These are phyloP conservation scores for Drosophila saltans DNA, from an alignment of 1,140 invertebrate species.

Conservation along the genomic window DNA sequence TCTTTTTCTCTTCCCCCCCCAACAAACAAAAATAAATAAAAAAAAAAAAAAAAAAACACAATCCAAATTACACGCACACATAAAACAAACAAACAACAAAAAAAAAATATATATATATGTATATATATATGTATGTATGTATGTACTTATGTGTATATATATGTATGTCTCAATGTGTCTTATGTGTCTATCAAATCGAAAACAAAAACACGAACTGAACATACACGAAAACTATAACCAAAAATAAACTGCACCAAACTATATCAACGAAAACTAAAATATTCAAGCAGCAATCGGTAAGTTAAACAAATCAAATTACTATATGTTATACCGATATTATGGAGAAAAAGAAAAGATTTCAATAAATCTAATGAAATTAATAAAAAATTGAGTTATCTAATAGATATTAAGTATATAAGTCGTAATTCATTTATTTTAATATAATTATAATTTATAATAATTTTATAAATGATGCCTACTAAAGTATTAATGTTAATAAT, in stretches of 20 bases:
- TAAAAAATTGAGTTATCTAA: too few species aligned
- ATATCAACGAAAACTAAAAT: slow-evolving; percentile 15
- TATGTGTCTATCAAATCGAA: slow-evolving; percentile 33
- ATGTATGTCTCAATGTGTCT: slow-evolving; percentile 54
- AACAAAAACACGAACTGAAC: not conserved
- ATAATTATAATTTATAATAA: too few species aligned
- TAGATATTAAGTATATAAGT: too few species aligned
- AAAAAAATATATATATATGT: slow-evolving; percentile 51
- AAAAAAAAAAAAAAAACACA: slow-evolving; percentile 33
- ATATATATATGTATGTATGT: slow-evolving; percentile 57
- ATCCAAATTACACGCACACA: slow-evolving; percentile 25
- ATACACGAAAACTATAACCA: slow-evolving; percentile 14
- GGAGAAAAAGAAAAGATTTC: too few species aligned
- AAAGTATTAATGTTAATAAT: too few species aligned
- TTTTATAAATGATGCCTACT: too few species aligned
- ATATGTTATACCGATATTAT: too few species aligned
- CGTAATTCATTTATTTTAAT: too few species aligned
- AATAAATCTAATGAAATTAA: too few species aligned
- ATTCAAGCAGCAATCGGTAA: slow-evolving; percentile 50
- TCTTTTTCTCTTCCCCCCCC: slow-evolving; percentile 69
- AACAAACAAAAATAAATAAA: slow-evolving; percentile 29
- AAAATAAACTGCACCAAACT: slow-evolving; percentile 27
- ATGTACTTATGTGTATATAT: slow-evolving; percentile 56
- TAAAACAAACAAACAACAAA: slow-evolving; percentile 40
- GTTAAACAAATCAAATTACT: slow-evolving; percentile 10